Evolutionary conservation across 2,888 invertebrate species (phyloP), one percentile per base, ranked within the genome.

Genomic region (Physocephala rufipes): DNA sequence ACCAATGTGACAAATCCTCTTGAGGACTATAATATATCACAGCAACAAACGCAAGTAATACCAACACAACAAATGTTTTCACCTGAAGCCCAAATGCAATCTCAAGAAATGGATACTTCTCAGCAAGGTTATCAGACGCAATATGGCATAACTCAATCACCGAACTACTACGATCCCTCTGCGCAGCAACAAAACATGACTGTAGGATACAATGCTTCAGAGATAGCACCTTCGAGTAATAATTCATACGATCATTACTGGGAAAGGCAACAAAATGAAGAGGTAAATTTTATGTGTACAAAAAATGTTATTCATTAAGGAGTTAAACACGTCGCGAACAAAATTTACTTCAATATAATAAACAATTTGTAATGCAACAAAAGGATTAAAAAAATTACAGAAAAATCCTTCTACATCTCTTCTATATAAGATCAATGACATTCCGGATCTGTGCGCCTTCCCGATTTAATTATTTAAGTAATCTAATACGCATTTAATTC

Each of bases 201-300:
- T 51, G n/a, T 73, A 66, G 66, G 67, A 73, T 53, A n/a, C n/a
- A 73, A 71, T 72, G 65, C 66, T 26, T 71, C 71, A 19, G 75
- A 71, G 47, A 71, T 36, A 59, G 72, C 49, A n/a, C 24, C 51
- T 2, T 51, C 61, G 51, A 61, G 59, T 30, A 59, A 69, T 72
- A 75, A 73, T 36, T 43, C 73, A 53, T 82, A 82, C 64, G 82
- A 82, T 19, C 82, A 82, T 71, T 82, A 82, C 82, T 70, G 76
- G 30, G 67, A 59, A n/a, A 67, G 76, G 67, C 63, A 70, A 59
- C 79, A 78, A 53, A 76, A 73, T 70, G 80, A 80, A 68, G 79
- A 80, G 80, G 80, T 80, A 76, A 69, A 81, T 78, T 61, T 36
- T 36, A 4, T 36, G 4, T 7, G 36, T 9, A 36, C 4, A 36